Conservation (phyloP, 2,888 invertebrate genomes). For the Drosophila koepferae region DNA sequence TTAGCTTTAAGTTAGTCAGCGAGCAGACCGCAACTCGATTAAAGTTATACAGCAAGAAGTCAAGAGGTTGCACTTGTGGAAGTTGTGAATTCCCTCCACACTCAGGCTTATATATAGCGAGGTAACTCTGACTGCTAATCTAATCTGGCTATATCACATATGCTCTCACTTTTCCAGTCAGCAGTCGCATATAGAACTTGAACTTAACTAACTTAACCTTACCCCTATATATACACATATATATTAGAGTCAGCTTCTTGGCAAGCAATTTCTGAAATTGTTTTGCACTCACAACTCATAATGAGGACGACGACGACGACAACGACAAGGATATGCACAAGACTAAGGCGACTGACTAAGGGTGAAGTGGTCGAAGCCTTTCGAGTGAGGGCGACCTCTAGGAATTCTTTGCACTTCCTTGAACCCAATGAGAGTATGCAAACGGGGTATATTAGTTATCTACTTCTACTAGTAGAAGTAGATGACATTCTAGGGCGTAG, state of each 20-base stretch:
- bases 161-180: not conserved
- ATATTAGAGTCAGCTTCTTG: constrained; percentile 35
- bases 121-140: not conserved
- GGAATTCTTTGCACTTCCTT: constrained; percentile 1
- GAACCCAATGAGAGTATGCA: not conserved
- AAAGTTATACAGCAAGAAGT: not conserved
- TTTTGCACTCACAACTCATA: constrained; percentile 68
- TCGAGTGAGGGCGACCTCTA: constrained; percentile 3
- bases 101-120: too few species aligned
- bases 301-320: constrained; percentile 38
- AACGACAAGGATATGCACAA: constrained; percentile 26
- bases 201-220: not conserved
- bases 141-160: not conserved
- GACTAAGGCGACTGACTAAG: constrained; percentile 4
- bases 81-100: not conserved
- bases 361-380: not conserved
- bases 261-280: constrained; percentile 71
- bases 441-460: not conserved
- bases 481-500: too few species aligned
- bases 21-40: not conserved
- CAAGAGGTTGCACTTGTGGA: not conserved
- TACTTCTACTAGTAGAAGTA: not conserved
- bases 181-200: not conserved
- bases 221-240: not conserved
- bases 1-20: not conserved